Evolutionary conservation across 2,888 invertebrate species (phyloP), one percentile per base, ranked within the genome.

Genomic region (Netelia inedita): DNA sequence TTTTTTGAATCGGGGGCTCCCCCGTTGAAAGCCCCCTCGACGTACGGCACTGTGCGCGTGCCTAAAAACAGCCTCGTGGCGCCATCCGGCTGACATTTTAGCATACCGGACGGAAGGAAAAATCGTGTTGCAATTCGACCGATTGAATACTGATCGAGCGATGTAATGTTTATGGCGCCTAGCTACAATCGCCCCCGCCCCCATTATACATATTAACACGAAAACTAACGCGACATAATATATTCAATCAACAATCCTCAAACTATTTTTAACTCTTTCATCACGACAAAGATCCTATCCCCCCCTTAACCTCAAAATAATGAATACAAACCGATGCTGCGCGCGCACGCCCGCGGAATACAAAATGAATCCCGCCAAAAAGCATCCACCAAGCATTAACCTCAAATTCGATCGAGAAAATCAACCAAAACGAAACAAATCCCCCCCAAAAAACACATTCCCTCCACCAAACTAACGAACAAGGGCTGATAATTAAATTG

Each of bases 181-280:
- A 46, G 28, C 50, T 19, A 9, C 16, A 23, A 11, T 1, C 9
- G 0, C 10, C 21, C 28, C 41, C 72, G 14, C 6, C 35, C 1
- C 35, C 35, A 6, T 35, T 35, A 35, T 35, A 35, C 35, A 35
- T 35, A 35, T 35, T 35, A 6, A 57, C 46, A 46, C 11, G 14
- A 11, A 46, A 46, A 35, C 11, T 46, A 21, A 19, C 59, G n/a
- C 11, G 66, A 14, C 19, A n/a, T n/a, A 21, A 59, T 65, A 80
- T 74, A 80, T 80, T 73, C 59, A 57, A 74, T 57, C 28, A 66
- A 69, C 63, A 41, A 66, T 57, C 16, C 46, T 23, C 16, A 66
- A 72, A 72, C 73, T 80, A 80, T 80, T 80, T 80, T 59, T 80
- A 80, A 66, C 57, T 59, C 11, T 68, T 68, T 43, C 68, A 68